These are phyloP conservation scores for Pseudococcus jackbeardsleyi DNA, from an alignment of 2,888 invertebrate species.

Conservation along the genomic window DNA sequence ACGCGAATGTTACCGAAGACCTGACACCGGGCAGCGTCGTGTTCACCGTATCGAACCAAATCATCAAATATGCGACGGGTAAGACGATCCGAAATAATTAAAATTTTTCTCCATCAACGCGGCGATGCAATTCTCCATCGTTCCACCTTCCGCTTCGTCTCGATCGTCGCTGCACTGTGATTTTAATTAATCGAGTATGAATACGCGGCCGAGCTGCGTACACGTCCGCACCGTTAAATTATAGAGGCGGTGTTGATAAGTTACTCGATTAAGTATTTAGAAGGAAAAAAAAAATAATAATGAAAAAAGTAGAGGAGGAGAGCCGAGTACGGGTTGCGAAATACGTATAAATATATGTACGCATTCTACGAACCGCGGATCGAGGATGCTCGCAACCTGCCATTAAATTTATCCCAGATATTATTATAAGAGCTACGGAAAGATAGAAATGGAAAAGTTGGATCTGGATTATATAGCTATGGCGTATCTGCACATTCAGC, in stretches of 20 bases:
- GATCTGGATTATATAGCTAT: slow-evolving; percentile 29
- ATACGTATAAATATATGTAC: slow-evolving; percentile 23
- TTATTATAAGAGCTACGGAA: not conserved
- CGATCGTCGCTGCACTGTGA: not conserved
- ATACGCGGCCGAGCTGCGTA: not conserved
- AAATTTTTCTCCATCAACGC: not conserved
- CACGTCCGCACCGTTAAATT: slow-evolving; percentile 52
- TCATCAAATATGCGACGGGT: slow-evolving; percentile 63
- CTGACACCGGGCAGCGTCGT: slow-evolving; percentile 83
- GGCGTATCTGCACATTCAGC: slow-evolving; percentile 19
- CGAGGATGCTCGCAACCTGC: slow-evolving; percentile 43
- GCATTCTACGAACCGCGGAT: not conserved
- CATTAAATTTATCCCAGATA: slow-evolving; percentile 61
- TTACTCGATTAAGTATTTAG: slow-evolving; percentile 57
- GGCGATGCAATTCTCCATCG: not conserved
- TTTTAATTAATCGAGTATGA: slow-evolving; percentile 11
- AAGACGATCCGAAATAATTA: slow-evolving; percentile 29
- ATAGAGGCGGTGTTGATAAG: slow-evolving; percentile 64
- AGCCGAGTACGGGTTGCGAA: not conserved
- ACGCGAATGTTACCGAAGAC: slow-evolving; percentile 84
- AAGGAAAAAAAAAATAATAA: slow-evolving; percentile 44
- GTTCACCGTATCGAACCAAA: slow-evolving; percentile 81
- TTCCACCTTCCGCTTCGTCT: not conserved
- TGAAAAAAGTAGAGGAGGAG: not conserved
- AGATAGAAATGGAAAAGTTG: not conserved